Conservation (phyloP, 2,113 vertebrate species). For the Protobothrops mucrosquamatus region DNA sequence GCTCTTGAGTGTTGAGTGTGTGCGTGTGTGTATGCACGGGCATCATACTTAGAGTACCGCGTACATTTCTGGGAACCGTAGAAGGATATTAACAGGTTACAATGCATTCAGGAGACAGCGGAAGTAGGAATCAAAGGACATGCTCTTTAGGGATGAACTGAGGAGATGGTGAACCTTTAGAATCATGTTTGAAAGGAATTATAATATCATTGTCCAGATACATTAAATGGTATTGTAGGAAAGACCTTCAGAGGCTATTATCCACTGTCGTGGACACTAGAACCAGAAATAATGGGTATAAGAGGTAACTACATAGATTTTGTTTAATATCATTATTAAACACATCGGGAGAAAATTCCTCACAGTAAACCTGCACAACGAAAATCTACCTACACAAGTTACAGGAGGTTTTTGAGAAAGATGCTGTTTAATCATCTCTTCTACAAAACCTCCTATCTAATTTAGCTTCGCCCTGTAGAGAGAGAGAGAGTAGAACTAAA, state of each 20-base stretch:
- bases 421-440: background rate
- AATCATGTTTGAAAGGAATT: background rate
- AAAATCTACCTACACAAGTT: too few species aligned
- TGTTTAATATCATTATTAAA: background rate
- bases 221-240: background rate
- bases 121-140: background rate
- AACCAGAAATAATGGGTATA: background rate
- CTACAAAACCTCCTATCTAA: background rate
- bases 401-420: background rate
- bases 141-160: background rate
- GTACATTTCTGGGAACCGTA: background rate
- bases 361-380: background rate
- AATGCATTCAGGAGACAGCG: background rate
- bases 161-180: background rate
- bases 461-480: background rate
- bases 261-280: background rate
- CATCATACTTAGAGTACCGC: background rate
- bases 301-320: background rate
- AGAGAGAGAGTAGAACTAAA: background rate
- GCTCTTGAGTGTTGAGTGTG: background rate
- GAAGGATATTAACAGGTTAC: background rate
- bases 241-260: background rate
- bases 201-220: background rate
- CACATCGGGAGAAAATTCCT: background rate
- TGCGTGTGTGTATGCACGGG: background rate